These are phyloP conservation scores for Campaea margaritaria DNA, from an alignment of 2,888 invertebrate species.

Conservation along the genomic window DNA sequence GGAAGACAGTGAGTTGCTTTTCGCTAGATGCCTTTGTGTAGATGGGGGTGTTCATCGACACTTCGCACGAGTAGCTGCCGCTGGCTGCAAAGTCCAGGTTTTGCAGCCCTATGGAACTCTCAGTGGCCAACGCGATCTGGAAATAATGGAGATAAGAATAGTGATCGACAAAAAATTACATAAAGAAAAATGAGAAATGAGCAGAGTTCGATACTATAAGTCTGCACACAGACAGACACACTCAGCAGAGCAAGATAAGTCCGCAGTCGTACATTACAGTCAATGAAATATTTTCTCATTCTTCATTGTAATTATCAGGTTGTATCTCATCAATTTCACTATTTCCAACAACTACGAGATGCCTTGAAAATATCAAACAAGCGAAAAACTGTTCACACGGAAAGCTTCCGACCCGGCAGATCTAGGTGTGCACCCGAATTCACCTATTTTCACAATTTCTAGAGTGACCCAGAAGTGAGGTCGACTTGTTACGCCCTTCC, in stretches of 20 bases:
- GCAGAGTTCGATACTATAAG: no score
- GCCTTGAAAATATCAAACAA: slow-evolving; percentile 1
- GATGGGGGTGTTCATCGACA: slow-evolving; percentile 90
- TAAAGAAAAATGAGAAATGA: no score
- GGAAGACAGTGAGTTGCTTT: slow-evolving; percentile 90
- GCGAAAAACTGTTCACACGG: slow-evolving; percentile 9
- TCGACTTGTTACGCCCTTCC: slow-evolving; percentile 74
- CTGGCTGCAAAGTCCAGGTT: slow-evolving; percentile 89
- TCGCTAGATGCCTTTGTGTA: slow-evolving; percentile 89
- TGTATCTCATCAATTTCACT: no score
- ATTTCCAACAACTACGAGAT: background rate
- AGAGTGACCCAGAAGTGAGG: slow-evolving; percentile 64
- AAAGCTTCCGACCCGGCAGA: slow-evolving; percentile 13
- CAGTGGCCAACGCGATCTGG: slow-evolving; percentile 87
- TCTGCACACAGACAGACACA: no score
- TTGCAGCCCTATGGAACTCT: slow-evolving; percentile 89
- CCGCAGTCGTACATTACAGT: no score
- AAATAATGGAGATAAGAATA: slow-evolving; percentile 38
- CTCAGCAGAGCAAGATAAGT: no score
- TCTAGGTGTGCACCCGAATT: slow-evolving; percentile 33
- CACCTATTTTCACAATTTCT: slow-evolving; percentile 29
- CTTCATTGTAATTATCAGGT: no score
- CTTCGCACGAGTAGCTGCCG: slow-evolving; percentile 90
- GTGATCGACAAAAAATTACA: background rate
- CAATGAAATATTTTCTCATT: no score